phyloP scores from a whole-genome alignment of 2,888 invertebrate genomes.

The Eupithecia tripunctaria region DNA sequence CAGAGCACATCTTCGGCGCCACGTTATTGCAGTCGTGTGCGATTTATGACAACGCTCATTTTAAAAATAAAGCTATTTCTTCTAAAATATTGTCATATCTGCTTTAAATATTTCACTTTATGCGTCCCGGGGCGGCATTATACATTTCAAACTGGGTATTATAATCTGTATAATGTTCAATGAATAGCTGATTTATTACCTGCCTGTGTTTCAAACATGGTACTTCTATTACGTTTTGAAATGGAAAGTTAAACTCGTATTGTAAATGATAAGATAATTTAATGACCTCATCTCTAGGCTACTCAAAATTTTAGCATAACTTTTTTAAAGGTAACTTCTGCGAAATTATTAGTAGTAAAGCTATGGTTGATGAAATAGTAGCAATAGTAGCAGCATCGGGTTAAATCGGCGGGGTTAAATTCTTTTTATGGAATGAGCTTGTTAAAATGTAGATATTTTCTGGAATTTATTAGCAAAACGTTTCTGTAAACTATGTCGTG shows the following conservation, averaged over 20 bases:
- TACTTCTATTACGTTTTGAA: constrained; percentile 21
- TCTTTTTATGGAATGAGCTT: not conserved
- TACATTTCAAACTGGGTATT: constrained; percentile 63
- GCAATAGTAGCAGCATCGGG: too few relatives aligned
- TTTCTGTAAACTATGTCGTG: not conserved
- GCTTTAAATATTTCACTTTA: constrained; percentile 82
- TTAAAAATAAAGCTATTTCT: constrained; percentile 82
- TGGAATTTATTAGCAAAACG: not conserved
- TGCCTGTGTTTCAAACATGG: constrained; percentile 40
- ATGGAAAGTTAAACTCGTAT: not conserved
- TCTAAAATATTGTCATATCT: constrained; percentile 82
- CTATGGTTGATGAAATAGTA: not conserved
- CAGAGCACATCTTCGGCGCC: constrained; percentile 66
- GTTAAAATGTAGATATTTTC: not conserved
- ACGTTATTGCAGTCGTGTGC: constrained; percentile 75
- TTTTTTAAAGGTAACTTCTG: too few relatives aligned
- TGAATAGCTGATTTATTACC: constrained; percentile 63
- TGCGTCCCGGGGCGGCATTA: constrained; percentile 75
- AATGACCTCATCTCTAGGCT: not conserved
- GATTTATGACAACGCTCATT: constrained; percentile 78
- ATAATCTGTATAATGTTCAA: constrained; percentile 62
- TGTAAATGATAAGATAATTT: constrained; percentile 2
- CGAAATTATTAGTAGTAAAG: not conserved
- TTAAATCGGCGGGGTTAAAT: not conserved
- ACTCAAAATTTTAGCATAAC: too few relatives aligned